Base-by-base conservation (phyloP, 2,113 vertebrate species). In the Sorex fumeus region DNA sequence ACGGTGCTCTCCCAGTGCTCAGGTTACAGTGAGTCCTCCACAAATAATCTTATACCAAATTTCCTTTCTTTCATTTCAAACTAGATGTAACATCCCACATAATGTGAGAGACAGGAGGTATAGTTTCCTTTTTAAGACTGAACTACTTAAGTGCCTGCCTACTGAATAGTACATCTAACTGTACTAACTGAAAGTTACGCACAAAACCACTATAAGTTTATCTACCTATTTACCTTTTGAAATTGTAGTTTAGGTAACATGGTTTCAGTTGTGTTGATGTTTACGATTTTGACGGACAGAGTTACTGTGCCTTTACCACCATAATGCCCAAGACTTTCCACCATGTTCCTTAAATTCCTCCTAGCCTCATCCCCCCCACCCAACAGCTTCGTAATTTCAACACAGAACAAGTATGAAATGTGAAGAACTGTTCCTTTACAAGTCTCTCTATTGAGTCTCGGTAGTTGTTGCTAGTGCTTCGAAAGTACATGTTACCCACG, bases 11-110 rank as follows among this genome's bases (percentile, higher is more conserved):
- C 69, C 23, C 25, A 62, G 34, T 86, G 23, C 64, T 92, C 34
- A 69, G 21, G 6, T 62, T 87, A 87, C 40, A 85, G 25, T 60
- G 78, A 96, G 8, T 84, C 79, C 83, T 85, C 25, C 43, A 85
- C 30, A 93, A 70, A 40, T 40, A 40, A 40, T 40, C 40, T 40
- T 40, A 40, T 1, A 30, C 27, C 53, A 76, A 4, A 19, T 3
- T 53, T 50, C 62, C 32, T 40, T 87, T 57, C 74, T 93, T 90
- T 71, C 69, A 57, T 90, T 82, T 84, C 79, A 82, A 36, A 69
- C 27, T 43, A 86, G 60, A 74, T 74, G 77, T 15, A 76, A 45
- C 82, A 69, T 75, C 36, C 75, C 27, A 74, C 30, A 60, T 27
- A 95, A 81, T 53, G 11, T 87, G 77, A 50, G 50, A 40, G 93